These are phyloP conservation scores for Drosophila mayaguana DNA, from an alignment of 2,888 invertebrate genomes.

Conservation along the genomic window DNA sequence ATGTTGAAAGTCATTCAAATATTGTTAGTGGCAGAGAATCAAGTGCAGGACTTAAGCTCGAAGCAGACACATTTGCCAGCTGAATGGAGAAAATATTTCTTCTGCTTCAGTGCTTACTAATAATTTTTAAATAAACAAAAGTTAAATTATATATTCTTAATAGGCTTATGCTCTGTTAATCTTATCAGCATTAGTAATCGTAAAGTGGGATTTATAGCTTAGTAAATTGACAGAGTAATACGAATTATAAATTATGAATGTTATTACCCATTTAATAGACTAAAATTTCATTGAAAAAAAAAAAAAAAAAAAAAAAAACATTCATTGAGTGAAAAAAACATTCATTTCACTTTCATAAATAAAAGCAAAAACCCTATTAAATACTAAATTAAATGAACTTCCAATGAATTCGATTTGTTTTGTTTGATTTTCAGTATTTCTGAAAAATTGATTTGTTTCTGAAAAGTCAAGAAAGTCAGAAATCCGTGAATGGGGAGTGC, in stretches of 20 bases:
- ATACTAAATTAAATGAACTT: no score
- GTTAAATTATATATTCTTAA: neutral
- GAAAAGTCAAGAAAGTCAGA: neutral
- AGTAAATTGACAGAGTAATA: no score
- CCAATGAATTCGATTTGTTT: neutral
- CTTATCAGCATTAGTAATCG: no score
- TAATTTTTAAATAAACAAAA: neutral
- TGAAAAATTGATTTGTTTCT: neutral
- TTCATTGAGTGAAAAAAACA: no score
- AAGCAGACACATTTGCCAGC: slow-evolving; percentile 1
- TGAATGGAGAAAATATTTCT: neutral
- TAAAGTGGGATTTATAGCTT: no score
- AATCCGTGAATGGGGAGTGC: neutral
- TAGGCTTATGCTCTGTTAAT: no score
- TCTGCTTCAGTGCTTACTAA: neutral
- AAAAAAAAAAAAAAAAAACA: no score
- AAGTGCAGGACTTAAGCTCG: slow-evolving; percentile 2
- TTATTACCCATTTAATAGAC: no score
- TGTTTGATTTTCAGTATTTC: neutral
- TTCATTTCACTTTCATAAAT: no score
- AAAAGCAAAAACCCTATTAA: no score
- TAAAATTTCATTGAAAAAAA: no score
- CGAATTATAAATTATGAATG: no score
- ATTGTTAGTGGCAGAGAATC: slow-evolving; percentile 18
- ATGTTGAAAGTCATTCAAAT: slow-evolving; percentile 30